phyloP scores from a whole-genome alignment of 1,140 invertebrate genomes.

The Drosophila simulans region DNA sequence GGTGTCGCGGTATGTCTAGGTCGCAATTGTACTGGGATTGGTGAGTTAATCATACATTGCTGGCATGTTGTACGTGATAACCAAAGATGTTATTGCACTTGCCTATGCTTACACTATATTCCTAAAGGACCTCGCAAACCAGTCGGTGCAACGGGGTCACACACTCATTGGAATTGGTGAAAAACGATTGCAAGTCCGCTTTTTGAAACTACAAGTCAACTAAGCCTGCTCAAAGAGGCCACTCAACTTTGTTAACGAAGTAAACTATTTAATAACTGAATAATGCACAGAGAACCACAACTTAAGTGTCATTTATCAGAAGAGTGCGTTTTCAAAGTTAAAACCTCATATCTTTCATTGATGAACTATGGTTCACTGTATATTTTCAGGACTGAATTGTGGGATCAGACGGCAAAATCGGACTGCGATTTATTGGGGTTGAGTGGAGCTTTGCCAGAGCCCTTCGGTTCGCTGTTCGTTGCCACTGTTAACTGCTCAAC shows the following conservation, averaged over 20 bases:
- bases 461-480: slow-evolving; percentile 9
- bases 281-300: background rate
- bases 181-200: background rate
- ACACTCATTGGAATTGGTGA: background rate
- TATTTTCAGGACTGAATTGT: background rate
- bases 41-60: slow-evolving; percentile 21
- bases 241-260: background rate
- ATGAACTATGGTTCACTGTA: no score
- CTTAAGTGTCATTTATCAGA: no score
- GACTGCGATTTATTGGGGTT: background rate
- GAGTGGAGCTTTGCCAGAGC: slow-evolving; percentile 5
- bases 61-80: slow-evolving; percentile 20
- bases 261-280: background rate
- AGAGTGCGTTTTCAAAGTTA: background rate
- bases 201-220: slow-evolving; percentile 16
- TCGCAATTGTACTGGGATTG: slow-evolving; percentile 21
- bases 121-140: slow-evolving; percentile 2
- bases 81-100: slow-evolving; percentile 5
- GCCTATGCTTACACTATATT: slow-evolving; percentile 20
- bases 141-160: background rate
- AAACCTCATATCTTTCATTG: no score
- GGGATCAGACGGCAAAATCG: background rate
- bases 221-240: slow-evolving; percentile 12
- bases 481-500: slow-evolving; percentile 46
- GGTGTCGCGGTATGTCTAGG: slow-evolving; percentile 21